phyloP scores from a whole-genome alignment of 1,140 invertebrate genomes.

The Pectinophora gossypiella region DNA sequence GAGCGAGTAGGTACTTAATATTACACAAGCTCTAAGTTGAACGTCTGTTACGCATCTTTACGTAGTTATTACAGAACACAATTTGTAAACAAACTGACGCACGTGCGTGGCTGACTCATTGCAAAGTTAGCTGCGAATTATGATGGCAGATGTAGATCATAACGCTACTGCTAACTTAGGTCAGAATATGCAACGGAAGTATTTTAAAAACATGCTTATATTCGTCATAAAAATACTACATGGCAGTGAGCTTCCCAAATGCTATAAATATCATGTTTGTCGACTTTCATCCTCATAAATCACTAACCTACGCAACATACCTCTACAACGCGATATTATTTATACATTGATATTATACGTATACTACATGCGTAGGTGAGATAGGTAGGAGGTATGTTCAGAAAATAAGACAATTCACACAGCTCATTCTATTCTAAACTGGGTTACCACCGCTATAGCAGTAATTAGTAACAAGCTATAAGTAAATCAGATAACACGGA shows the following conservation, averaged over 20 bases:
- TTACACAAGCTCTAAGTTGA: slow-evolving; percentile 17
- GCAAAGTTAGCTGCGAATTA: slow-evolving; percentile 32
- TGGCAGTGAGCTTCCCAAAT: too few species aligned
- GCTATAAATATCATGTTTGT: too few species aligned
- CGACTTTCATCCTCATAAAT: too few species aligned
- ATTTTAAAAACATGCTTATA: too few species aligned
- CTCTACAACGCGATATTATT: too few species aligned
- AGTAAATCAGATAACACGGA: not conserved
- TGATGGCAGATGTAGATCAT: slow-evolving; percentile 18
- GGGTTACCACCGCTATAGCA: not conserved
- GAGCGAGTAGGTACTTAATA: not conserved
- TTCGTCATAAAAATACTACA: too few species aligned
- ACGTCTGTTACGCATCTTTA: slow-evolving; percentile 36
- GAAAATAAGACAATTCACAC: too few species aligned
- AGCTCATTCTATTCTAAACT: not conserved
- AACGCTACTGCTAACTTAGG: slow-evolving; percentile 13
- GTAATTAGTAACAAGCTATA: not conserved
- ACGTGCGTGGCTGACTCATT: slow-evolving; percentile 57
- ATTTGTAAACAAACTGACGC: slow-evolving; percentile 61
- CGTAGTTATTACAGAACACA: slow-evolving; percentile 48
- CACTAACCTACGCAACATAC: too few species aligned
- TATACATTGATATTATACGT: too few species aligned
- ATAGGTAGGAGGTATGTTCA: too few species aligned
- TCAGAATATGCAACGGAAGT: not conserved
- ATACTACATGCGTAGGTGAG: too few species aligned